These are phyloP conservation scores for Meloidogyne hapla DNA, from an alignment of 1,140 invertebrate genomes.

Conservation along the genomic window DNA sequence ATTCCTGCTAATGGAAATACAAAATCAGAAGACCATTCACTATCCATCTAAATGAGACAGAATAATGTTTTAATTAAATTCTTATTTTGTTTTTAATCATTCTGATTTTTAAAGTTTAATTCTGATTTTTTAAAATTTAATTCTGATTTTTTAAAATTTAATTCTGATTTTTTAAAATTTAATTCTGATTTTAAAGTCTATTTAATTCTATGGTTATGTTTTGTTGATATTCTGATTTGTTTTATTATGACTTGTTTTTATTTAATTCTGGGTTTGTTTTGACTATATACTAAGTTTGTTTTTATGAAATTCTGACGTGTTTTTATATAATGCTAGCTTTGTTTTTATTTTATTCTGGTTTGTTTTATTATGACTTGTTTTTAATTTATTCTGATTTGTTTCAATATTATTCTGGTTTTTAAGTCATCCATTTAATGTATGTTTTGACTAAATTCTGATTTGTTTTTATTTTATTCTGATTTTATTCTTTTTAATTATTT, in stretches of 20 bases:
- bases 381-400: too few relatives aligned
- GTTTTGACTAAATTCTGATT: neutral
- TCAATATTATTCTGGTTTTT: too few relatives aligned
- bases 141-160: neutral
- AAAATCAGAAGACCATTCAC: conserved; percentile 23
- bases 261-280: too few relatives aligned
- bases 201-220: neutral
- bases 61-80: conserved; percentile 8
- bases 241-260: neutral
- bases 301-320: neutral
- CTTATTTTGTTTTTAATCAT: neutral
- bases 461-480: neutral
- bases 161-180: conserved; percentile 2
- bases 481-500: neutral
- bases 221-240: neutral
- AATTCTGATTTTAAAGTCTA: neutral
- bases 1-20: conserved; percentile 16
- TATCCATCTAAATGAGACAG: conserved; percentile 8
- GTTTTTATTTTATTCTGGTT: too few relatives aligned
- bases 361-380: too few relatives aligned
- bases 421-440: too few relatives aligned
- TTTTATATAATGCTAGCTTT: neutral
- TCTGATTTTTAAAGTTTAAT: too few relatives aligned
- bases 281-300: too few relatives aligned
- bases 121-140: neutral